Conservation (phyloP, 2,113 vertebrate genomes). For the Anhinga anhinga region DNA sequence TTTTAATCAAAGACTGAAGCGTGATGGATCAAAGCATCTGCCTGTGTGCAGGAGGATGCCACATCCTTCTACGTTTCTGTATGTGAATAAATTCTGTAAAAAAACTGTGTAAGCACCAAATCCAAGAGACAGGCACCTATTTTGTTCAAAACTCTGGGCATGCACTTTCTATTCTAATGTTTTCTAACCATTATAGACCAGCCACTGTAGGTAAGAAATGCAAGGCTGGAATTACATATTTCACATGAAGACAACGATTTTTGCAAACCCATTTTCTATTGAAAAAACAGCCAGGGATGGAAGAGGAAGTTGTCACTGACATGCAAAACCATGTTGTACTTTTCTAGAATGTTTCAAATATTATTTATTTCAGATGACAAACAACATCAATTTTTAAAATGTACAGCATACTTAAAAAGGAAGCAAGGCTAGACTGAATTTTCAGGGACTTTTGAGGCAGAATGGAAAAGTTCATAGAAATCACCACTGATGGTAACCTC, state of each 20-base stretch:
- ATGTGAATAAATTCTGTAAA: not conserved
- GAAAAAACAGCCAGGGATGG: not conserved
- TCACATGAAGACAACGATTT: not conserved
- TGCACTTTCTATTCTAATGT: not conserved
- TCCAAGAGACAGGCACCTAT: not conserved
- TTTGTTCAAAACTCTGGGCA: not conserved
- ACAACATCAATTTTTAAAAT: not conserved
- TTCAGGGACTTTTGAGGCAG: not conserved
- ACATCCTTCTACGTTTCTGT: not conserved
- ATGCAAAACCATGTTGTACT: not conserved
- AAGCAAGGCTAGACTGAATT: not conserved
- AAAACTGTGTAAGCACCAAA: not conserved
- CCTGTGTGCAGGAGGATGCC: not conserved
- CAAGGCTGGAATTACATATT: not conserved
- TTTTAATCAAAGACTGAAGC: conserved; percentile 35
- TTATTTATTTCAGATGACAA: not conserved
- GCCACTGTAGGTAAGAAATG: not conserved
- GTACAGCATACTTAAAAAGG: not conserved
- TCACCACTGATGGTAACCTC: not conserved
- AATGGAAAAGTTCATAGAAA: not conserved
- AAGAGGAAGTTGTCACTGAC: not conserved
- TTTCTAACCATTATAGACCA: not conserved
- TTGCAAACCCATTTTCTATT: not conserved
- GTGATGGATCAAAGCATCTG: not conserved
- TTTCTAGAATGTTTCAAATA: not conserved